Base-by-base conservation (phyloP, 2,797 vertebrate species). In the Monodelphis domestica region DNA sequence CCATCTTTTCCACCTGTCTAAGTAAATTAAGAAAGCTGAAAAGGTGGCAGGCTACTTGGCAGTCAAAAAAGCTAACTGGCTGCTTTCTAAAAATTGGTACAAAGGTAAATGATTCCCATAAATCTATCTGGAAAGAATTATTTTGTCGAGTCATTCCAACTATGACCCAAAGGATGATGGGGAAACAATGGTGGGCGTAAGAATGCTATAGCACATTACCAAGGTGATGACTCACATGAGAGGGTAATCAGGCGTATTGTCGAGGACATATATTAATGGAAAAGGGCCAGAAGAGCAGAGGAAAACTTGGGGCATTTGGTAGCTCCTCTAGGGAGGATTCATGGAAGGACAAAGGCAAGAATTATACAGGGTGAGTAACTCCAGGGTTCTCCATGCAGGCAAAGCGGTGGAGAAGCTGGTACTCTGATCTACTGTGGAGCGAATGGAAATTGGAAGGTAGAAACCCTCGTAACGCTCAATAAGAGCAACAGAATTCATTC, bases 21-120 rank as follows among this genome's bases (percentile, higher is more conserved):
- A 54, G 78, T 89, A 94, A 88, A 95, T 30, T 53, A 91, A 84
- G 51, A 38, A 94, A 95, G 95, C 89, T 95, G 90, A 95, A n/a
- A 89, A 95, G 87, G 88, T 55, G 38, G 11, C 29, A 91, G 45
- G 50, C 15, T 24, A 38, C 63, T 78, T 78, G n/a, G 63, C 17
- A 89, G 91, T 87, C 95, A 55, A 84, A 92, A n/a, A 54, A 91
- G 87, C 45, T 92, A 55, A 63, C 90, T n/a, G 94, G 89, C 55
- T 93, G 56, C 70, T 91, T 91, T 95, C 53, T 90, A 54, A 93
- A 63, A 90, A 87, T 3, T 54, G 52, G 59, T 88, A 55, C 12
- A 89, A 56, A 95, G 93, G 38, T 84, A 24, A 84, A 45, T 26
- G 70, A 84, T 10, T 78, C 38, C 45, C 38, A 84, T 45, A 84